Evolutionary conservation across 1,140 invertebrate species (phyloP).

Genomic region (Drosophila lacertosa): DNA sequence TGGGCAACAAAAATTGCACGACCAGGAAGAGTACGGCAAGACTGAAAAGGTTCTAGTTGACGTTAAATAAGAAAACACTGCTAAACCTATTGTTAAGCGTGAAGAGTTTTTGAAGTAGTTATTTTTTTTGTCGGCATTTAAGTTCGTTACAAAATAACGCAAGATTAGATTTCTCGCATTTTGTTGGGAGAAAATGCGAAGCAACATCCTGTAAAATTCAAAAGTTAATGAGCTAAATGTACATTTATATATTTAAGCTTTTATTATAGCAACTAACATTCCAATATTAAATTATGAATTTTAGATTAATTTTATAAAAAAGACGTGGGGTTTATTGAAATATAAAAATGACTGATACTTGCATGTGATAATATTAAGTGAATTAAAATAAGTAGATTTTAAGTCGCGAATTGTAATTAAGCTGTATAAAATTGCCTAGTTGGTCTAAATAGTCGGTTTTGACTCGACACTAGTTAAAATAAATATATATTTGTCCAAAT

Average conservation of each 20-base stretch:
- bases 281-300: too few species aligned
- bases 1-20: slow-evolving; percentile 1
- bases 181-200: background rate
- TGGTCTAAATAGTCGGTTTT: background rate
- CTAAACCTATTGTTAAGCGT: background rate
- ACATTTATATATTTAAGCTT: background rate
- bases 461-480: background rate
- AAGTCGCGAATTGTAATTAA: background rate
- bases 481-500: background rate
- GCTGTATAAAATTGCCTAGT: background rate
- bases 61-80: background rate
- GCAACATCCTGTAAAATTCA: background rate
- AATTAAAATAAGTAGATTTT: background rate
- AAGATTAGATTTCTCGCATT: background rate
- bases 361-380: too few species aligned
- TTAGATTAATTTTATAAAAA: too few species aligned
- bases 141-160: background rate
- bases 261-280: background rate
- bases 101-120: background rate
- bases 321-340: background rate
- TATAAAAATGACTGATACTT: background rate
- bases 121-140: slow-evolving; percentile 2
- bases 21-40: background rate
- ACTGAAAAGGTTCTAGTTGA: background rate
- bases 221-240: background rate